These are phyloP conservation scores for Rotaria socialis DNA, from an alignment of 2,888 invertebrate genomes.

Conservation along the genomic window DNA sequence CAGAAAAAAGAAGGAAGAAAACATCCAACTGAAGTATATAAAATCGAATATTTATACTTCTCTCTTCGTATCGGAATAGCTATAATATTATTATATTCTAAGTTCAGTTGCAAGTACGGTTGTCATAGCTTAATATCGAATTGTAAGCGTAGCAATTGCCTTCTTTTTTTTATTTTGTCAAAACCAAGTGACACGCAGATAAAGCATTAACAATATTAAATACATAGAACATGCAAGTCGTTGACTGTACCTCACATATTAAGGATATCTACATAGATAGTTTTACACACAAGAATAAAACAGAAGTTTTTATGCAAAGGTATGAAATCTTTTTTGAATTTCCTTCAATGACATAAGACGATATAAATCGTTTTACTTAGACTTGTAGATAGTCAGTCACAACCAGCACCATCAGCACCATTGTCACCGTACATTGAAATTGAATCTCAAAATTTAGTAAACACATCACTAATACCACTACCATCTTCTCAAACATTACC, in stretches of 20 bases:
- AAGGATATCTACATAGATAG: background rate
- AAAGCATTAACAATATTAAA: too few species aligned
- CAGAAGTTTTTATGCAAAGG: background rate
- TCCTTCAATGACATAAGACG: background rate
- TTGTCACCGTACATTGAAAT: background rate
- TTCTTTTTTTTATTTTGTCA: too few species aligned
- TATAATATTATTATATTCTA: background rate
- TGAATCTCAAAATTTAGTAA: background rate
- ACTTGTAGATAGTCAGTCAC: background rate
- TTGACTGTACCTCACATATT: background rate
- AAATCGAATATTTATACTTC: background rate
- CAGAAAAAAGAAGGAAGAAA: background rate
- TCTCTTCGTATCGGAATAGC: too few species aligned
- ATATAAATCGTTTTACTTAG: background rate
- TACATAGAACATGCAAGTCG: background rate
- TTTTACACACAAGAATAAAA: background rate
- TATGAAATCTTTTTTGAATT: background rate
- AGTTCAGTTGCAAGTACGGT: background rate
- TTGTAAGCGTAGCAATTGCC: too few species aligned
- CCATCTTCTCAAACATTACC: background rate
- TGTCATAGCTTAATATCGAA: too few species aligned
- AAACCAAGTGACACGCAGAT: too few species aligned
- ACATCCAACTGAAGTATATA: background rate
- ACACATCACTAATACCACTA: background rate
- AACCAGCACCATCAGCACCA: background rate